Conservation (phyloP, 2,797 vertebrate species). For the Poeciliopsis turneri region DNA sequence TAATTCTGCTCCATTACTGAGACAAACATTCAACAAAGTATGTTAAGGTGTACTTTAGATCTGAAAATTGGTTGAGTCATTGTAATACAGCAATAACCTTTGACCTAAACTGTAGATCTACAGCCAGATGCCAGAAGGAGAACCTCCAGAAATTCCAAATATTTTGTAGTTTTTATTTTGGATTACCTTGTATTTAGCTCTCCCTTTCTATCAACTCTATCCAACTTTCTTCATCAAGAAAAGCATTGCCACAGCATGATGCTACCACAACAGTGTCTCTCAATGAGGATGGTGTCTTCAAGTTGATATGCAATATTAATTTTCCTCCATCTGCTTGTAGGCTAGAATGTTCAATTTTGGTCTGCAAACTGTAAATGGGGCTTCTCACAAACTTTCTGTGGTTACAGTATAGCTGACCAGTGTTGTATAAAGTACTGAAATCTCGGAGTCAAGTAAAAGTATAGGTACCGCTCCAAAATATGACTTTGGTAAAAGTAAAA, state of each 20-base stretch:
- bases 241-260: neutral
- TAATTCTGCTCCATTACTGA: neutral
- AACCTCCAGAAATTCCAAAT: neutral
- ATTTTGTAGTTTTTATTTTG: neutral
- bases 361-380: neutral
- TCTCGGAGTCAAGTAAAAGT: no score
- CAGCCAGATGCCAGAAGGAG: neutral
- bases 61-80: neutral
- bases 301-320: neutral
- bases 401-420: no score
- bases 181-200: neutral
- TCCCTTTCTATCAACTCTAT: neutral
- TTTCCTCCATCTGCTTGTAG: neutral
- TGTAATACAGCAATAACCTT: neutral
- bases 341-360: neutral
- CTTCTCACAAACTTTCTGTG: neutral
- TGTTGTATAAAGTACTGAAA: no score
- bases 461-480: no score
- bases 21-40: neutral
- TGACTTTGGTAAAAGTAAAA: no score
- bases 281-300: neutral
- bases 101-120: neutral
- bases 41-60: neutral
- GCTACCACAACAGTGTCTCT: neutral
- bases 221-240: neutral